phyloP scores from a whole-genome alignment of 2,797 vertebrate species.

The Tolypeutes matacus region DNA sequence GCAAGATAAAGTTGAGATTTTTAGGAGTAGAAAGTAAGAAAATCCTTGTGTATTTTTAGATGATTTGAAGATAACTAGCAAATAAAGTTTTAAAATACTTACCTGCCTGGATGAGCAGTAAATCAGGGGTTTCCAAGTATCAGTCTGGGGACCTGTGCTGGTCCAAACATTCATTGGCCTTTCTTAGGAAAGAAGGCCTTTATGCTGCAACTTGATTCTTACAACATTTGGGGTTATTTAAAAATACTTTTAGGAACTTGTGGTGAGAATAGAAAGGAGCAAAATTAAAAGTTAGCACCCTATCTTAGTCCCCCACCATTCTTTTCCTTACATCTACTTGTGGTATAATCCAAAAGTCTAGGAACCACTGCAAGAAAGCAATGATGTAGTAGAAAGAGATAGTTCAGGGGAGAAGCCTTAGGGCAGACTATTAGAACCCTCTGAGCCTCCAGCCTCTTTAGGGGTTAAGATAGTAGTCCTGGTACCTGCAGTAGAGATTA shows the following conservation, averaged over 20 bases:
- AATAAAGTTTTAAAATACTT: neutral
- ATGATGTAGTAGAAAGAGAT: neutral
- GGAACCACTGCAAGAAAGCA: neutral
- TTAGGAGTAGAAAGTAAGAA: constrained; percentile 44
- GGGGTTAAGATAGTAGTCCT: neutral
- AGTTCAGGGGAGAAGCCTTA: neutral
- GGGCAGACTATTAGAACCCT: neutral
- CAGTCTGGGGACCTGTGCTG: neutral
- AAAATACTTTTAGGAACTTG: constrained; percentile 32
- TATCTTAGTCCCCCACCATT: neutral
- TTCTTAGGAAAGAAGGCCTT: neutral
- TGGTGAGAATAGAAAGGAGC: neutral
- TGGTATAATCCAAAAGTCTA: neutral
- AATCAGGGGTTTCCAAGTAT: constrained; percentile 20
- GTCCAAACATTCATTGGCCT: neutral
- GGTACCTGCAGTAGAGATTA: neutral
- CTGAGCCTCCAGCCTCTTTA: neutral
- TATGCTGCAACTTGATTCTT: neutral
- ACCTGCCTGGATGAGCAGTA: neutral
- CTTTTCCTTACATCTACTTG: constrained; percentile 18
- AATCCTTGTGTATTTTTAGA: neutral
- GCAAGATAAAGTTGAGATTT: neutral
- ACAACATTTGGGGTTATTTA: neutral
- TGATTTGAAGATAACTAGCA: constrained; percentile 47
- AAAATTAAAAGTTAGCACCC: neutral